phyloP scores from a whole-genome alignment of 2,888 invertebrate species.

The Furcula furcula region DNA sequence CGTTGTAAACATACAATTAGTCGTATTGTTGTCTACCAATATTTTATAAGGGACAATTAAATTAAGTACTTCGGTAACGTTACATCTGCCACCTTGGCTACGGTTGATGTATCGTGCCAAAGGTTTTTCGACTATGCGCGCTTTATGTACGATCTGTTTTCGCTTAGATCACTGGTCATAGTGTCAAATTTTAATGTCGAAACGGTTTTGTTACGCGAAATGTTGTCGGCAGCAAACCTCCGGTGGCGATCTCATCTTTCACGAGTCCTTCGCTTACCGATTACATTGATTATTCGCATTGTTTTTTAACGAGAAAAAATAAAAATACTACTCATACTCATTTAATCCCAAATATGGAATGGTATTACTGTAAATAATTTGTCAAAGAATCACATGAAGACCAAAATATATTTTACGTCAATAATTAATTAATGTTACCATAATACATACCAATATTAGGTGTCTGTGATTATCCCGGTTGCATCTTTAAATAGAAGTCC shows the following conservation, averaged over 20 bases:
- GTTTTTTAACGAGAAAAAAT: constrained; percentile 11
- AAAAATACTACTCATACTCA: constrained; percentile 9
- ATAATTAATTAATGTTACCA: neutral
- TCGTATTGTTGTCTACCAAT: constrained; percentile 63
- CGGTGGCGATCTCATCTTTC: constrained; percentile 63
- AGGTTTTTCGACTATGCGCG: constrained; percentile 43
- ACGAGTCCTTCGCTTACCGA: constrained; percentile 51
- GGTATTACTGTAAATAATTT: too few species aligned
- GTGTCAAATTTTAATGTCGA: constrained; percentile 73
- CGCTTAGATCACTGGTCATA: constrained; percentile 39
- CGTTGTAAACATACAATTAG: constrained; percentile 61
- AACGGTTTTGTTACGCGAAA: constrained; percentile 64
- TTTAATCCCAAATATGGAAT: constrained; percentile 11
- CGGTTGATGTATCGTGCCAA: constrained; percentile 26
- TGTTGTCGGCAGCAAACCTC: constrained; percentile 49
- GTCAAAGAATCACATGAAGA: constrained; percentile 4
- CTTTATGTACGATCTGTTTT: constrained; percentile 40
- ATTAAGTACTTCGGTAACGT: constrained; percentile 40
- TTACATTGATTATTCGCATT: constrained; percentile 29
- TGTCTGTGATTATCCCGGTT: constrained; percentile 32
- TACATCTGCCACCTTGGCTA: constrained; percentile 54
- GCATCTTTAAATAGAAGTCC: constrained; percentile 30
- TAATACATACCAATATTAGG: neutral
- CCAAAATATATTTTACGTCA: neutral
- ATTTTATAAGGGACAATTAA: constrained; percentile 49